These are phyloP conservation scores for Peromyscus maniculatus DNA, from an alignment of 2,113 vertebrate species.

Conservation along the genomic window DNA sequence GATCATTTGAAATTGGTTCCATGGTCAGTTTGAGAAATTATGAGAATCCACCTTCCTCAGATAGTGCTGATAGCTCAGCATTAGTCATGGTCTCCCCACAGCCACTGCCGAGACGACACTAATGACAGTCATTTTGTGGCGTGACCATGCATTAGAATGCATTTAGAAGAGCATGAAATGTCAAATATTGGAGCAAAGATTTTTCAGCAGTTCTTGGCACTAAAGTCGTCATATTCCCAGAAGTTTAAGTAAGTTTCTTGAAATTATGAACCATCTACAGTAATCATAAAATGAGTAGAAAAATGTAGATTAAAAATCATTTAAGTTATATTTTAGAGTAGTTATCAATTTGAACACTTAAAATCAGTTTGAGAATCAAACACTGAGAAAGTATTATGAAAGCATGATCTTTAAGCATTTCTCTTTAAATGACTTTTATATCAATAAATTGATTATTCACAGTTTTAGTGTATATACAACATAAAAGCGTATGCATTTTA, in stretches of 20 bases:
- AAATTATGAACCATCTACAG: conserved; percentile 55
- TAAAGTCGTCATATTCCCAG: conserved; percentile 78
- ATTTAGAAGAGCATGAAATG: conserved; percentile 91
- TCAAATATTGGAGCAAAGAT: conserved; percentile 86
- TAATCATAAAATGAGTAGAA: conserved; percentile 44
- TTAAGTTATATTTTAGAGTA: conserved; percentile 2
- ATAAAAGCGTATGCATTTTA: conserved; percentile 10
- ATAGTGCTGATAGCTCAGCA: conserved; percentile 91
- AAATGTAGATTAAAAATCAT: conserved; percentile 51
- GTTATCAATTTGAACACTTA: background rate
- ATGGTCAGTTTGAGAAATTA: conserved; percentile 98
- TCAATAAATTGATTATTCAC: background rate
- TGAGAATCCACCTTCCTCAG: conserved; percentile 90
- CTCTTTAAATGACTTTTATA: background rate
- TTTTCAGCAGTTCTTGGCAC: conserved; percentile 82
- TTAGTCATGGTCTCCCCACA: conserved; percentile 94
- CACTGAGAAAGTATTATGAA: background rate
- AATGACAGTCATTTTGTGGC: conserved; percentile 96
- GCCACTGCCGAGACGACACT: conserved; percentile 92
- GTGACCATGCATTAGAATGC: conserved; percentile 92
- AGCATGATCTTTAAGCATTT: background rate
- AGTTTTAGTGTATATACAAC: background rate
- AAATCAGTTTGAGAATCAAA: conserved; percentile 38
- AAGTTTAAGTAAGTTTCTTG: conserved; percentile 73
- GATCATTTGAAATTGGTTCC: conserved; percentile 95